Evolutionary conservation across 1,140 invertebrate genomes (phyloP).

Genomic region (Tetragonula clypearis): DNA sequence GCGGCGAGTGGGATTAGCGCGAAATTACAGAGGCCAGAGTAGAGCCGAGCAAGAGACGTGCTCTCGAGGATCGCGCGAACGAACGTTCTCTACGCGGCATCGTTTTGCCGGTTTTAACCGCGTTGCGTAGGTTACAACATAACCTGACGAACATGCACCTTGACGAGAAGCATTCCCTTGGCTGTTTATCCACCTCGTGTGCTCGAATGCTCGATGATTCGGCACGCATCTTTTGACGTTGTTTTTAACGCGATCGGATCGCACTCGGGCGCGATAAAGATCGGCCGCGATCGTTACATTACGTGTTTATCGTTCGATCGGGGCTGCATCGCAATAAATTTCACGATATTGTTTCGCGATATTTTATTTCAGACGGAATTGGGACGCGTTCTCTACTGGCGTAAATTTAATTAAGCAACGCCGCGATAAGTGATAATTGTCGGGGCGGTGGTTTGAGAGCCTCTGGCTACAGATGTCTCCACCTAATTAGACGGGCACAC

Average conservation of each 20-base stretch:
- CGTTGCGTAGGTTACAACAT: background rate
- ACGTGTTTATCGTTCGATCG: background rate
- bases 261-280: background rate
- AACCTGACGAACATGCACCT: background rate
- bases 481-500: conserved; percentile 76
- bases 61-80: conserved; percentile 46
- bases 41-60: conserved; percentile 61
- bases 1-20: conserved; percentile 73
- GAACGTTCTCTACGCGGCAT: conserved; percentile 32
- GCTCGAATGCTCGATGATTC: background rate
- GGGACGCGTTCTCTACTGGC: background rate
- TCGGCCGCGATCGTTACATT: background rate
- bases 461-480: conserved; percentile 78
- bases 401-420: conserved; percentile 41
- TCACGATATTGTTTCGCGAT: background rate
- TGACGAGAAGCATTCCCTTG: background rate
- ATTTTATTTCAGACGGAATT: conserved; percentile 4
- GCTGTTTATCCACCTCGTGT: background rate
- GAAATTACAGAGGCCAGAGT: conserved; percentile 74
- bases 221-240: background rate
- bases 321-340: background rate
- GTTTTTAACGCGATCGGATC: background rate
- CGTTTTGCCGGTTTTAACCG: conserved; percentile 18
- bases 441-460: conserved; percentile 63
- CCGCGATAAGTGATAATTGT: conserved; percentile 33